phyloP scores from a whole-genome alignment of 1,140 invertebrate genomes.

The Daktulosphaira vitifoliae region DNA sequence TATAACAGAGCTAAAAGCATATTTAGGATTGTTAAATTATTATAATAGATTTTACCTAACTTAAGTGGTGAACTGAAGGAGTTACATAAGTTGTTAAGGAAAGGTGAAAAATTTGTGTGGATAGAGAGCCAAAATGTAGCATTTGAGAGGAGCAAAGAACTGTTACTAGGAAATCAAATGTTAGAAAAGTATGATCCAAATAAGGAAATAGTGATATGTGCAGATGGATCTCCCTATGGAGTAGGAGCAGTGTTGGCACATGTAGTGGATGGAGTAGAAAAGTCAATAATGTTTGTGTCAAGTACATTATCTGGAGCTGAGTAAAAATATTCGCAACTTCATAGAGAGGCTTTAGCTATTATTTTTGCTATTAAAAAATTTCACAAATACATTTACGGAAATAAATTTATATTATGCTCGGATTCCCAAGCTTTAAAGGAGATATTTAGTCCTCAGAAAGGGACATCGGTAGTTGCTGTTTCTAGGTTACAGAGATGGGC shows the following conservation, averaged over 20 bases:
- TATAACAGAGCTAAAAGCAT: constrained; percentile 42
- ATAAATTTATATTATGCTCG: too few species aligned
- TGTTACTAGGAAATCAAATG: background rate
- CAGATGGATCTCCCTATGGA: too few species aligned
- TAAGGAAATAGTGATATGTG: background rate
- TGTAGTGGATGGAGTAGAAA: background rate
- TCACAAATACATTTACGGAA: too few species aligned
- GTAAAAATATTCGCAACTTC: too few species aligned
- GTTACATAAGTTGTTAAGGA: constrained; percentile 39
- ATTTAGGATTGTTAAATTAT: constrained; percentile 45
- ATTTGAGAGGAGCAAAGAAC: constrained; percentile 40
- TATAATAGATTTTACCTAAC: constrained; percentile 45
- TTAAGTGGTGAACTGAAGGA: constrained; percentile 41
- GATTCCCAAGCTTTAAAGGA: too few species aligned
- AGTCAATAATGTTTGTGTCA: background rate
- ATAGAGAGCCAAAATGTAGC: constrained; percentile 35
- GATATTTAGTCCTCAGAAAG: too few species aligned
- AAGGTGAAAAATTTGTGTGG: constrained; percentile 35
- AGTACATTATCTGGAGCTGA: too few species aligned
- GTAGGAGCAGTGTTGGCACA: too few species aligned
- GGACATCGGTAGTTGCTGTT: too few species aligned
- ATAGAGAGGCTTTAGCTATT: too few species aligned
- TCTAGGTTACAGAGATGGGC: too few species aligned
- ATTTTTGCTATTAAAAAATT: too few species aligned
- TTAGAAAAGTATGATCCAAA: background rate